Base-by-base conservation (phyloP, 2,113 vertebrate species). In the Parus major region DNA sequence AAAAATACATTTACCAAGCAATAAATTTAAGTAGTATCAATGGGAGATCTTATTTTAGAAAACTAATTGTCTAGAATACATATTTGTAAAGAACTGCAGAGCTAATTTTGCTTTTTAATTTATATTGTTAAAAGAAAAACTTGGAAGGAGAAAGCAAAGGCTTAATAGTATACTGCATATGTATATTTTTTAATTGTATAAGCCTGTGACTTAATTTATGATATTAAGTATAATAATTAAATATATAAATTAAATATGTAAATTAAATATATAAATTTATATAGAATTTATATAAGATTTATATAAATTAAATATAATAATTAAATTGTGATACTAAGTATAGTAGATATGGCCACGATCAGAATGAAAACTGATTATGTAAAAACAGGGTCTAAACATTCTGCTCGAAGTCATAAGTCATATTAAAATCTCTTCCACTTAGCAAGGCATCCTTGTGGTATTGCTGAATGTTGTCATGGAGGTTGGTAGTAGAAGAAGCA, bases 61-160 rank as follows among this genome's bases (percentile, higher is more conserved):
- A 50, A 22, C 5, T 57, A 87, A 61, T 75, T 82, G 66, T 75
- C 76, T 91, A 20, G 64, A 91, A 42, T 69, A 88, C 8, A 5
- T 94, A 57, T 90, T 92, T 80, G 39, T 59, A 59, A 91, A 80
- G 50, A 92, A 73, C 35, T 36, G 25, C 36, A 82, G 18, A 53
- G 31, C 41, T 92, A 57, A 93, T 91, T 87, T 68, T 79, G 69
- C n/a, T 88, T 92, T n/a, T 52, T 46, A 47, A 75, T 93, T 81
- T 82, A 31, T 44, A 36, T 66, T 82, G 50, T 77, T 85, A 65
- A 77, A 60, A 70, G 33, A 52, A 84, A 80, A 76, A 27, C 33
- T 20, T 70, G 11, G 27, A 80, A 90, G 29, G 50, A 66, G 56
- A 53, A 83, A 90, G 71, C 11, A 82, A 49, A 61, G 50, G 14